Conservation (phyloP, 2,113 vertebrate species). For the Hippolais icterina region DNA sequence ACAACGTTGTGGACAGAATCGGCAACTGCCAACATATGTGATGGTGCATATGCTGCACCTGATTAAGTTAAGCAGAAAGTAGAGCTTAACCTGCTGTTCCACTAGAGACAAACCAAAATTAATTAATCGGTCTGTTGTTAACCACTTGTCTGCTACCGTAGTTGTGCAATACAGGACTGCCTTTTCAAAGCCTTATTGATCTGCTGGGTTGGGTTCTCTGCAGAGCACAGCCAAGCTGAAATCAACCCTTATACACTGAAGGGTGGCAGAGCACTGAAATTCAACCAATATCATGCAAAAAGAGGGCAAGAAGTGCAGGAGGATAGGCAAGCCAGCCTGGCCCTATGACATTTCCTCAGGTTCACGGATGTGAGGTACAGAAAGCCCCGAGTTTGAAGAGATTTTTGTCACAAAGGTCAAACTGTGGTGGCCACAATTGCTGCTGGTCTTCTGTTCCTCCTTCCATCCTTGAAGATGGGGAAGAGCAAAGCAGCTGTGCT, state of each 20-base stretch:
- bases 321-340: neutral
- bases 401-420: neutral
- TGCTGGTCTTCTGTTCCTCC: neutral
- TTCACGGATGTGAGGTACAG: neutral
- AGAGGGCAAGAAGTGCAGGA: neutral
- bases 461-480: neutral
- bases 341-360: neutral
- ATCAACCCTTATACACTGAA: neutral
- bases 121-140: slow-evolving; percentile 18
- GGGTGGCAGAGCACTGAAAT: neutral
- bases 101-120: slow-evolving; percentile 38
- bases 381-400: neutral
- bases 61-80: slow-evolving; percentile 58
- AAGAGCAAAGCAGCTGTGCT: neutral
- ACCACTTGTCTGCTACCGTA: slow-evolving; percentile 28
- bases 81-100: slow-evolving; percentile 48
- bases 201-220: neutral
- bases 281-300: neutral
- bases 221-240: neutral
- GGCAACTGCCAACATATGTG: slow-evolving; percentile 41
- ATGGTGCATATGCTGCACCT: slow-evolving; percentile 33
- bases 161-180: neutral
- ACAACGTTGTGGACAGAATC: slow-evolving; percentile 44
- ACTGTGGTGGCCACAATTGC: neutral
- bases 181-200: slow-evolving; percentile 5